A percentile compares a stretch with the other conserved stretches of the same genome.
Conservation (phyloP, 2,797 vertebrate species). For the Schizopygopsis pylzovi region DNA sequence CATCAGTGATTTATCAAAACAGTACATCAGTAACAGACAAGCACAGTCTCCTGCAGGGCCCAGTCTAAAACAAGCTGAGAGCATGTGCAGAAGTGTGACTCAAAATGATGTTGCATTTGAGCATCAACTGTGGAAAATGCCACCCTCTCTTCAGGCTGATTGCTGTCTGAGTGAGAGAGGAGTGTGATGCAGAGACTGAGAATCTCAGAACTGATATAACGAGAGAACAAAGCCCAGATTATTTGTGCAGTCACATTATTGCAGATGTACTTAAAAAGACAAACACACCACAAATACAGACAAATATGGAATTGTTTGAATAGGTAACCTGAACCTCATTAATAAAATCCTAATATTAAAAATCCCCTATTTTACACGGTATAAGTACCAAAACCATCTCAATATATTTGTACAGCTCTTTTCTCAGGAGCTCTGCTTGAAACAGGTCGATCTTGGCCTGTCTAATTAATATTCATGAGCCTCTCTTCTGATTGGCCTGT, state of each 20-base stretch:
- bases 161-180: neutral
- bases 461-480: too few relatives aligned
- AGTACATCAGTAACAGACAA: conserved; percentile 18
- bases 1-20: conserved; percentile 25
- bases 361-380: too few relatives aligned
- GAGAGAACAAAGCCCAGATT: conserved; percentile 14
- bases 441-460: too few relatives aligned
- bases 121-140: conserved; percentile 19
- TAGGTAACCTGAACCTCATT: neutral
- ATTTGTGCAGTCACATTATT: neutral
- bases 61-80: conserved; percentile 14
- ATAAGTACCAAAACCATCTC: too few relatives aligned
- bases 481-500: too few relatives aligned
- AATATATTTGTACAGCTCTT: too few relatives aligned
- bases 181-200: neutral
- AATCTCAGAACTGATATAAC: conserved; percentile 9
- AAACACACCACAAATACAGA: neutral
- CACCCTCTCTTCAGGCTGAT: conserved; percentile 27
- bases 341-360: neutral
- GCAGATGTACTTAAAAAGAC: neutral
- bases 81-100: conserved; percentile 32
- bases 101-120: conserved; percentile 28
- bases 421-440: too few relatives aligned
- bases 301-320: neutral
- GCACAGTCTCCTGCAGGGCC: conserved; percentile 21